Conservation (phyloP, 2,797 vertebrate genomes). For the Sebastes iracundus region DNA sequence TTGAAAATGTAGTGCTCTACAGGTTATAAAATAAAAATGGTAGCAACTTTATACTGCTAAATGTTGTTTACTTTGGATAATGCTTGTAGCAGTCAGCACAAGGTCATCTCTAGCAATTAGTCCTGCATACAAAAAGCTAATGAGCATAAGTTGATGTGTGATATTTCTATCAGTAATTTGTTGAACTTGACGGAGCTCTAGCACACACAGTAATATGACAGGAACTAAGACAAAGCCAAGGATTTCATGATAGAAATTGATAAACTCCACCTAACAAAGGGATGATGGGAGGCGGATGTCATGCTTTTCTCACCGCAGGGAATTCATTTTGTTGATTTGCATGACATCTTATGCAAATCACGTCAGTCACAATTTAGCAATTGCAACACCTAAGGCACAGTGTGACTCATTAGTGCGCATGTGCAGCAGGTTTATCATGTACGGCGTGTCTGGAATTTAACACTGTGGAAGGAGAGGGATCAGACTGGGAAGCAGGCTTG, state of each 20-base stretch:
- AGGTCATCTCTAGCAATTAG: not conserved
- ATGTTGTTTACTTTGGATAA: not conserved
- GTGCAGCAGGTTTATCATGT: conserved; percentile 15
- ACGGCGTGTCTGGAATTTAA: not conserved
- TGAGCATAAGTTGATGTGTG: not conserved
- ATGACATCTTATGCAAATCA: conserved; percentile 60
- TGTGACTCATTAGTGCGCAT: not conserved
- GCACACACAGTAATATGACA: not conserved
- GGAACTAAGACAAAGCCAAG: conserved; percentile 19
- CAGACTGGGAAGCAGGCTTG: not conserved
- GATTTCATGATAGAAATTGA: conserved; percentile 35
- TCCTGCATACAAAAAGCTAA: not conserved
- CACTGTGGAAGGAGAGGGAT: not conserved
- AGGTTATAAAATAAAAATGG: not conserved
- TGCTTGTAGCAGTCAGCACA: not conserved
- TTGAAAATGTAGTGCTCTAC: not conserved
- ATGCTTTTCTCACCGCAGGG: conserved; percentile 33
- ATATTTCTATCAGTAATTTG: not conserved
- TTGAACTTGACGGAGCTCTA: not conserved
- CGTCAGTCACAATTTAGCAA: conserved; percentile 48
- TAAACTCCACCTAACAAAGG: conserved; percentile 28
- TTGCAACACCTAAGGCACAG: conserved; percentile 32
- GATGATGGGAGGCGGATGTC: conserved; percentile 32
- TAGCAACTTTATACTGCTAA: not conserved
- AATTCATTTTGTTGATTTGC: conserved; percentile 54